Evolutionary conservation across 2,113 vertebrate genomes (phyloP), one percentile per base, ranked within the genome.

Genomic region (Psammodynastes pulverulentus): DNA sequence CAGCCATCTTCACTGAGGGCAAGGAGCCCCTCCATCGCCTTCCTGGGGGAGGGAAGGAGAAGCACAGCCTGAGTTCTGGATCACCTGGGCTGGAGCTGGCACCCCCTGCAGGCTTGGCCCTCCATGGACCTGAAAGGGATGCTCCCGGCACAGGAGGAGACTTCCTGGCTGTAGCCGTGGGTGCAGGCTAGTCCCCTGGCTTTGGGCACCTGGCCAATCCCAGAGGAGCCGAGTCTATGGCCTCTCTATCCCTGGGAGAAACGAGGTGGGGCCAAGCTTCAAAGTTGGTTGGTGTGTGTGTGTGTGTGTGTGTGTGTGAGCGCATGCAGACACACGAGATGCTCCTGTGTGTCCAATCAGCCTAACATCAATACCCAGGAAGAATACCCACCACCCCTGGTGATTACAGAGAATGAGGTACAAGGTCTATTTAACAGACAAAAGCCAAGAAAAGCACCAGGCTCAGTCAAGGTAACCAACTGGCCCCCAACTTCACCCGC

Each of bases 1-100:
- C 96, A 94, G 84, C 97, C 97, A 0, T 98, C 98, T 93, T 98
- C 97, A 1, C 97, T 98, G 91, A 98, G 97, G 7, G 98, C 96
- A 89, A 96, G 96, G 91, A 98, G 96, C 46, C 98, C 98, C 58
- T 98, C 97, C 0, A 96, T 98, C 34, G 98, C 98, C 92, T 98
- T 98, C 95, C 96, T 97, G 95, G 39, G 10, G 94, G 95, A 92
- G 34, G 26, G 45, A 84, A 84, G 46, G 45, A 39, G 15, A 45
- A 46, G 96, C 45, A 96, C 58, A 19, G 29, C 58, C 4, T 84
- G 15, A 12, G 5, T 12, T 9, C 19, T 17, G 17, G 29, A 72
- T 19, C 34, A 9, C 3, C 17, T 67, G 5, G 29, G 62, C 62
- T 67, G 62, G 2, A 67, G 4, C 62, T 34, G 17, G 7, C 1